A percentile compares a stretch with the other conserved stretches of the same genome.
Conservation (phyloP, 2,888 invertebrate genomes). For the Nasonovia ribisnigri region DNA sequence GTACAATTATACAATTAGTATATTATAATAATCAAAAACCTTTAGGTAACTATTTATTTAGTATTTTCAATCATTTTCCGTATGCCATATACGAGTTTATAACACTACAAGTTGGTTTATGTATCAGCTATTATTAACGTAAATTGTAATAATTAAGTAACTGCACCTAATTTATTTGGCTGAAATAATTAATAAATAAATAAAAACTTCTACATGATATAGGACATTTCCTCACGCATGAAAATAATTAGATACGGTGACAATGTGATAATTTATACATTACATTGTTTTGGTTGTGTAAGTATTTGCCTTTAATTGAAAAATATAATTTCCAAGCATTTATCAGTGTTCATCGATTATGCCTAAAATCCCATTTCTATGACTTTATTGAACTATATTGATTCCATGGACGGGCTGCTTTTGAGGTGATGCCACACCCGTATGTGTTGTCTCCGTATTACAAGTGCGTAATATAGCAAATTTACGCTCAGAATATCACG, state of each 20-base stretch:
- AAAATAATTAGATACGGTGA: neutral
- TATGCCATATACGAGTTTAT: too few relatives aligned
- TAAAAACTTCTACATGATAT: too few relatives aligned
- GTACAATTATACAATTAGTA: too few relatives aligned
- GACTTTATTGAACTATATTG: neutral
- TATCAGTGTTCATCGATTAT: neutral
- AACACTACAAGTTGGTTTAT: too few relatives aligned
- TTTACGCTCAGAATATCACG: too few relatives aligned
- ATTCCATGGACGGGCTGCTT: neutral
- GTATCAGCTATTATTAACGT: too few relatives aligned
- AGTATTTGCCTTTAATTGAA: neutral
- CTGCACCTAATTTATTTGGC: too few relatives aligned
- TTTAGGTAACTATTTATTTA: neutral
- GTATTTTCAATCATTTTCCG: neutral
- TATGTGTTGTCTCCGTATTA: too few relatives aligned
- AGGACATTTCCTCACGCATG: neutral
- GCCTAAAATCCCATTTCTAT: neutral
- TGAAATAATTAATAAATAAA: too few relatives aligned
- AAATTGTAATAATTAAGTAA: too few relatives aligned
- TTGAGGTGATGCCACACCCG: too few relatives aligned
- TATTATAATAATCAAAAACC: neutral
- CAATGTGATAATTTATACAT: neutral
- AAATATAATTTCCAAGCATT: neutral
- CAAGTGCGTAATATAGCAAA: too few relatives aligned
- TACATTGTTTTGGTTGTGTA: neutral